These are phyloP conservation scores for Hyperopisus bebe DNA, from an alignment of 2,113 vertebrate genomes.

Conservation along the genomic window DNA sequence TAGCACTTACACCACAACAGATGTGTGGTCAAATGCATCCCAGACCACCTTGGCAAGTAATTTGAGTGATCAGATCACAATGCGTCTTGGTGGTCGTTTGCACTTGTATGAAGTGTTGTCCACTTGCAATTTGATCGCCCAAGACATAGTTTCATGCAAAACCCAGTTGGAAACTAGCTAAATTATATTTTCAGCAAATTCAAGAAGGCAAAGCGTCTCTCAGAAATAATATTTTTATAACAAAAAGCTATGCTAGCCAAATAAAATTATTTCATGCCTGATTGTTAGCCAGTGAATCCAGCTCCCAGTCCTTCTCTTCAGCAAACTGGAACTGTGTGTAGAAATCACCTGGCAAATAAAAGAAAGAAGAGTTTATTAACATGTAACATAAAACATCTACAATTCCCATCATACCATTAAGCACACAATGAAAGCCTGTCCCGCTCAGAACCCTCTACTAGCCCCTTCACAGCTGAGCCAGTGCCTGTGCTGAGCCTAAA, in stretches of 20 bases:
- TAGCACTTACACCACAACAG: neutral
- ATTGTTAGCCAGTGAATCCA: slow-evolving; percentile 58
- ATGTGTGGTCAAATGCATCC: neutral
- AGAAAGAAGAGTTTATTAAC: slow-evolving; percentile 11
- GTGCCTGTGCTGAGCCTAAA: too few relatives aligned
- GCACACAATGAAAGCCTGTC: neutral
- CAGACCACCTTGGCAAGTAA: neutral
- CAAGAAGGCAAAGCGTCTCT: neutral
- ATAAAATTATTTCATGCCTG: slow-evolving; percentile 61
- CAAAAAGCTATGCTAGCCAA: neutral
- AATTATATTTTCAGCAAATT: neutral
- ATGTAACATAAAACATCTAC: neutral
- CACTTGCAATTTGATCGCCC: neutral
- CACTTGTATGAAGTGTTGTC: neutral
- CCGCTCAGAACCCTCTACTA: neutral
- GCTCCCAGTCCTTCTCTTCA: slow-evolving; percentile 88
- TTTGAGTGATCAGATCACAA: neutral
- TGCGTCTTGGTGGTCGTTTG: neutral
- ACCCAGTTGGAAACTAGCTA: neutral
- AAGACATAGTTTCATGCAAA: neutral
- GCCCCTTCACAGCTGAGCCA: too few relatives aligned
- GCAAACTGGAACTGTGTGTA: slow-evolving; percentile 86
- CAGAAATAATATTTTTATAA: neutral
- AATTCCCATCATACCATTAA: neutral
- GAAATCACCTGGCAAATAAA: slow-evolving; percentile 73